Percentiles rank a stretch among this genome's conserved stretches.
phyloP scores from a whole-genome alignment of 2,888 invertebrate species.

The Clunio marinus region DNA sequence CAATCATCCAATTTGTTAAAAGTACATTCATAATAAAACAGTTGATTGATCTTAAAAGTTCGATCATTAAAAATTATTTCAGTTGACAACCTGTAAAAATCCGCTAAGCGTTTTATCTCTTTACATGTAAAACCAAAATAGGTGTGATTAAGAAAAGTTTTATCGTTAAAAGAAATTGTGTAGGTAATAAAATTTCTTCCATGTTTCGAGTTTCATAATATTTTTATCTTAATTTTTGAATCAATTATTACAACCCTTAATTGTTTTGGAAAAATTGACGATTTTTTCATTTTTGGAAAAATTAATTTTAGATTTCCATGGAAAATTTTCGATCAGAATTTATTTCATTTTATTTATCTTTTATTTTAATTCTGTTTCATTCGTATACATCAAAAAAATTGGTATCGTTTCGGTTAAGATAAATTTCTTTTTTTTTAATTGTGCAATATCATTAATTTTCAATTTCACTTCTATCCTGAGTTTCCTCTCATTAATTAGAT shows the following conservation, averaged over 20 bases:
- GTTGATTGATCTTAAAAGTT: neutral
- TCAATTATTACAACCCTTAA: no score
- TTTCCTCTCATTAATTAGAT: neutral
- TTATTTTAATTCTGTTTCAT: neutral
- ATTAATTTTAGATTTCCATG: no score
- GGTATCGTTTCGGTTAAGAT: conserved; percentile 4
- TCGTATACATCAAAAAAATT: conserved; percentile 19
- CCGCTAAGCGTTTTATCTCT: conserved; percentile 13
- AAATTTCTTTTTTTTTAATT: neutral
- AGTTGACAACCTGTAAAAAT: conserved; percentile 20
- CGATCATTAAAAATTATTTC: neutral
- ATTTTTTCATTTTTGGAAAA: no score
- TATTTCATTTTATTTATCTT: no score
- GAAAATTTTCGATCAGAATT: no score
- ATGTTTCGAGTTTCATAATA: no score
- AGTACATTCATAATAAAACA: conserved; percentile 10
- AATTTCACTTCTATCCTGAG: no score
- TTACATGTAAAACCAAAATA: neutral
- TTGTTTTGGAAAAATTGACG: no score
- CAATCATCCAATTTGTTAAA: conserved; percentile 1
- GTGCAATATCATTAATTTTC: neutral
- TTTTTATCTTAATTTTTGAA: no score
- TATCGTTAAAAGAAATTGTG: neutral
- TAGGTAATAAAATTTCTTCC: no score
- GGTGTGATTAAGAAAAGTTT: no score